Evolutionary conservation across 2,888 invertebrate genomes (phyloP).

Genomic region (Mythimna impura): DNA sequence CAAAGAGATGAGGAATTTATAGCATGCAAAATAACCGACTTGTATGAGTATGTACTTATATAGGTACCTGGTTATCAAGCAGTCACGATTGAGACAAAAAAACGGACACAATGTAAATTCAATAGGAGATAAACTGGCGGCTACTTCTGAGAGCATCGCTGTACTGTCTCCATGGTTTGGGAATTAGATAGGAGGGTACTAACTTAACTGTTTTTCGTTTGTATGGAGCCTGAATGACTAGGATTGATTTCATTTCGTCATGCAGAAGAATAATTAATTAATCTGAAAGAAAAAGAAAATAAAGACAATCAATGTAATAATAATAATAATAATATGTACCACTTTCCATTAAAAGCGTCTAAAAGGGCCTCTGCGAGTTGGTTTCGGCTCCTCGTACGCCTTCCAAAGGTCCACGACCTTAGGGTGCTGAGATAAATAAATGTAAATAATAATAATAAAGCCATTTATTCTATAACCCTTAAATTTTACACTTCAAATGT

Average conservation of each 20-base stretch:
- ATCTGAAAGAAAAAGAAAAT: no score
- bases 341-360: no score
- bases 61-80: constrained; percentile 60
- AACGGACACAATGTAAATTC: constrained; percentile 74
- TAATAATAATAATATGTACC: no score
- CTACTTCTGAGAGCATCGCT: constrained; percentile 52
- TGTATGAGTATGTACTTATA: constrained; percentile 40
- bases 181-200: constrained; percentile 11
- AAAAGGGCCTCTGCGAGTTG: no score
- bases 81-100: constrained; percentile 73
- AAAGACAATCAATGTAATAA: no score
- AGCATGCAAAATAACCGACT: constrained; percentile 66
- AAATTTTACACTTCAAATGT: no score
- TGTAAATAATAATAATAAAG: no score
- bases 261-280: background rate
- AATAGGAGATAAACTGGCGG: constrained; percentile 65
- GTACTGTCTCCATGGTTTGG: constrained; percentile 35
- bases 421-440: no score
- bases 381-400: no score
- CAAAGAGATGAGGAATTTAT: constrained; percentile 72
- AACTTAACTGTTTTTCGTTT: background rate
- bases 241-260: background rate
- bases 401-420: no score
- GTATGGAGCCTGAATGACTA: background rate
- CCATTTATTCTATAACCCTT: no score